phyloP scores from a whole-genome alignment of 2,888 invertebrate genomes.

The Nomada flava region DNA sequence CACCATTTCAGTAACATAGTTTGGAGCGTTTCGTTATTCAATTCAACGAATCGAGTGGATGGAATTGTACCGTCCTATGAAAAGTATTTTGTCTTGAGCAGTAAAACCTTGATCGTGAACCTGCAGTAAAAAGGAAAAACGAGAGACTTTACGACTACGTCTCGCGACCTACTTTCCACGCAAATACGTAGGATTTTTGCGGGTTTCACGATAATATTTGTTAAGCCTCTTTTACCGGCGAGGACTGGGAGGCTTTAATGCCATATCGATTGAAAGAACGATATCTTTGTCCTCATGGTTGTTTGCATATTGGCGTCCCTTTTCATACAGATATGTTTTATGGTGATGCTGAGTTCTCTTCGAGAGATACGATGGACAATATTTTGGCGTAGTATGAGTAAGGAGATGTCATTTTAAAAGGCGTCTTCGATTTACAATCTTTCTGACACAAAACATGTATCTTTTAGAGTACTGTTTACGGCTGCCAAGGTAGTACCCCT shows the following conservation, averaged over 20 bases:
- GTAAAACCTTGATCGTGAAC: conserved; percentile 25
- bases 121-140: conserved; percentile 3
- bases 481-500: too few relatives aligned
- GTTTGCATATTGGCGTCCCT: not conserved
- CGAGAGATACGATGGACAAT: not conserved
- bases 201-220: conserved; percentile 34
- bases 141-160: conserved; percentile 14
- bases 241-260: not conserved
- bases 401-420: not conserved
- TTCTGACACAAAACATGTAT: too few relatives aligned
- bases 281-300: conserved; percentile 1
- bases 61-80: conserved; percentile 38
- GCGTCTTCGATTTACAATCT: too few relatives aligned
- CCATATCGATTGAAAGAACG: conserved; percentile 12
- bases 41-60: conserved; percentile 43
- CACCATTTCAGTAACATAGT: not conserved
- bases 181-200: conserved; percentile 1
- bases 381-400: not conserved
- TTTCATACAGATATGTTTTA: not conserved
- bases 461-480: too few relatives aligned
- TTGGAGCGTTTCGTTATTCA: conserved; percentile 31
- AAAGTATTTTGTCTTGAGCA: conserved; percentile 36
- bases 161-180: not conserved
- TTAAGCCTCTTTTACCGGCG: conserved; percentile 13
- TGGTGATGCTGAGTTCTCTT: not conserved